Percentiles rank a stretch among this genome's conserved stretches.
Evolutionary conservation across 2,113 vertebrate species (phyloP).

Genomic region (Calidris pugnax): DNA sequence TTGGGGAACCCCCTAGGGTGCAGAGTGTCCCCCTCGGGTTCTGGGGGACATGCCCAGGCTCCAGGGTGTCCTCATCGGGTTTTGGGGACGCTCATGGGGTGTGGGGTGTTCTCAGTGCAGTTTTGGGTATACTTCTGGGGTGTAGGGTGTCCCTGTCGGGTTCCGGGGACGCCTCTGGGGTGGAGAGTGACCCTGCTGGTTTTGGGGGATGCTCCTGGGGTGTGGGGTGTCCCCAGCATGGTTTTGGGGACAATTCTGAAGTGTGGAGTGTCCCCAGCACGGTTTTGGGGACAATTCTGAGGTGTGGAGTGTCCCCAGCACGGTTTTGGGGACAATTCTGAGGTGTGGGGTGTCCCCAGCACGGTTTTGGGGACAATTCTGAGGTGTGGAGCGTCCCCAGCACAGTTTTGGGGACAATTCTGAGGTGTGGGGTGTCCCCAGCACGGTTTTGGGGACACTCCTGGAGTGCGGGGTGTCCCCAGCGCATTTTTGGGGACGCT

Average conservation of each 20-base stretch:
- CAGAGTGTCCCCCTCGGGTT: no score
- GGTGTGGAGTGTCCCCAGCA: not conserved
- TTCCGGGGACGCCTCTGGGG: not conserved
- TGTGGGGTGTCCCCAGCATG: not conserved
- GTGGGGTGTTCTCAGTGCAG: not conserved
- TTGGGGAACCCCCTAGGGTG: not conserved
- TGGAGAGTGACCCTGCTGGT: not conserved
- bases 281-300: not conserved
- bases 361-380: not conserved
- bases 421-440: not conserved
- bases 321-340: not conserved
- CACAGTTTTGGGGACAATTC: not conserved
- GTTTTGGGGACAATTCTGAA: not conserved
- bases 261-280: not conserved
- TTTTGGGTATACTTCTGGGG: not conserved
- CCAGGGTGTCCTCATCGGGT: no score
- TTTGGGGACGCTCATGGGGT: not conserved
- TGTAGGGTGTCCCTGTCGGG: not conserved
- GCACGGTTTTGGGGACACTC: not conserved
- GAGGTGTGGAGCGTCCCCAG: not conserved
- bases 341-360: not conserved
- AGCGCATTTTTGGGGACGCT: rapidly evolving
- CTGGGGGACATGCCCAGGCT: not conserved
- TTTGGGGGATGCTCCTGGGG: no score
- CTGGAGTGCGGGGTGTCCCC: not conserved